Evolutionary conservation across 2,797 vertebrate genomes (phyloP).

Genomic region (Pseudotriccus pelzelni): DNA sequence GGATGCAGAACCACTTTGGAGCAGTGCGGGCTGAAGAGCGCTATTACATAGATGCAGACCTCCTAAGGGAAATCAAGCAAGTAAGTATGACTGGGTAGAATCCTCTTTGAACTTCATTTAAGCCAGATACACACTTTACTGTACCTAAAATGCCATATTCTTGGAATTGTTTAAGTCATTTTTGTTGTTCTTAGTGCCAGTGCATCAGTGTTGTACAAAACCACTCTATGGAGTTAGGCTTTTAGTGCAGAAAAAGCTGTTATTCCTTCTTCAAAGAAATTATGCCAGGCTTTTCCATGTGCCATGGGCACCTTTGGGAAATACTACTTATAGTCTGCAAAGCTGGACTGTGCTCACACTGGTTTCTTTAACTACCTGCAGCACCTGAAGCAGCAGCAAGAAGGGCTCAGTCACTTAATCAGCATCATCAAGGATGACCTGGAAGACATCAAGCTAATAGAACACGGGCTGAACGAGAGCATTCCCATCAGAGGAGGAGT

Average conservation of each 20-base stretch:
- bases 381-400: slow-evolving; percentile 98
- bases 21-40: slow-evolving; percentile 92
- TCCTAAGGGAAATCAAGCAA: slow-evolving; percentile 94
- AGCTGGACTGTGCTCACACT: background rate
- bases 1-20: slow-evolving; percentile 98
- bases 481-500: slow-evolving; percentile 87
- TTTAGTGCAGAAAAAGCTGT: background rate
- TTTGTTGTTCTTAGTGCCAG: background rate
- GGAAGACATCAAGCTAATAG: slow-evolving; percentile 95
- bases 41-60: slow-evolving; percentile 91
- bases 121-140: background rate
- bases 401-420: slow-evolving; percentile 94
- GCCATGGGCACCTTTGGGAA: background rate
- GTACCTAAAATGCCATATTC: background rate
- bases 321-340: background rate
- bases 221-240: background rate
- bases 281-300: background rate
- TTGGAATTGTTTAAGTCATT: background rate
- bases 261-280: background rate
- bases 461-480: slow-evolving; percentile 90
- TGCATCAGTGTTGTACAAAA: background rate
- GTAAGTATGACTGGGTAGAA: slow-evolving; percentile 63
- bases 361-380: slow-evolving; percentile 53
- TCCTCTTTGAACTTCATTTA: background rate
- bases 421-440: slow-evolving; percentile 95